phyloP scores from a whole-genome alignment of 2,888 invertebrate genomes.

The Dynastes maya region DNA sequence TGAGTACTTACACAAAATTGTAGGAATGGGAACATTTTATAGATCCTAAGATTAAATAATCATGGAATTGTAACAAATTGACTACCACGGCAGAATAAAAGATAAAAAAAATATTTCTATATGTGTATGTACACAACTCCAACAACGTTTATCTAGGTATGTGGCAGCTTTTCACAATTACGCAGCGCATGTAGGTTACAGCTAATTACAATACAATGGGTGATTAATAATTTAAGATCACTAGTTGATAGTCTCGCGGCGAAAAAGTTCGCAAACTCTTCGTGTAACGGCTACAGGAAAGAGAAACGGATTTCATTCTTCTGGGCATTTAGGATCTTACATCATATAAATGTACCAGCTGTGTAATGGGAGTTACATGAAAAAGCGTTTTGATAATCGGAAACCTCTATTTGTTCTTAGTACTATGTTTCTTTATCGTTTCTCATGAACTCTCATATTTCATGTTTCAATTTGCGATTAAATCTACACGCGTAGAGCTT shows the following conservation, averaged over 20 bases:
- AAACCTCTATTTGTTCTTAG: too few relatives aligned
- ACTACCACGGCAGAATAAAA: not conserved
- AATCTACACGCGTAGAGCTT: too few relatives aligned
- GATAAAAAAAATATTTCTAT: not conserved
- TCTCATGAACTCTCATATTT: not conserved
- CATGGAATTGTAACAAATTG: conserved; percentile 1
- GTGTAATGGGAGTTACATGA: not conserved
- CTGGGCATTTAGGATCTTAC: conserved; percentile 11
- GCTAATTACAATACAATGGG: conserved; percentile 35
- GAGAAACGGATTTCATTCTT: conserved; percentile 19
- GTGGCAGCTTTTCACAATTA: not conserved
- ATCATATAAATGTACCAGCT: not conserved
- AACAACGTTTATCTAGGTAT: too few relatives aligned
- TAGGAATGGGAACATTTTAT: too few relatives aligned
- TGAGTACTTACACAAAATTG: too few relatives aligned
- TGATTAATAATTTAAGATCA: conserved; percentile 37
- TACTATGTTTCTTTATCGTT: not conserved
- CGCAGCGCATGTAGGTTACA: conserved; percentile 22
- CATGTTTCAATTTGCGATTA: too few relatives aligned
- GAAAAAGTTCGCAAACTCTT: conserved; percentile 23
- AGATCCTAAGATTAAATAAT: not conserved
- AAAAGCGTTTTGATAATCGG: too few relatives aligned
- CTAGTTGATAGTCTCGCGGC: conserved; percentile 5
- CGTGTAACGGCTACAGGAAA: not conserved
- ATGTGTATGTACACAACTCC: not conserved